Conservation (phyloP, 2,888 invertebrate species). For the Strigamia maritima region DNA sequence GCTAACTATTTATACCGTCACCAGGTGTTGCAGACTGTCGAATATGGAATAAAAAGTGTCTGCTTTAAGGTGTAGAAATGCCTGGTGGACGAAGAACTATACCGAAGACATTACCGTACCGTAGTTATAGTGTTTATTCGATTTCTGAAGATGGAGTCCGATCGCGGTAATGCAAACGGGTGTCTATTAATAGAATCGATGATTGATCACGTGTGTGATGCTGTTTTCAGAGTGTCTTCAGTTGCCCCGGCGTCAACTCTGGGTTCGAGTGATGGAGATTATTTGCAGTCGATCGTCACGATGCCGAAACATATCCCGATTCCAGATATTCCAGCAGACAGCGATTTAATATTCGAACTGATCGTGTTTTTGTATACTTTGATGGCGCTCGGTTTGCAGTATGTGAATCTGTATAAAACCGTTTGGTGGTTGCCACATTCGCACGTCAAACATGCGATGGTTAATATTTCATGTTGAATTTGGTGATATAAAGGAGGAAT, state of each 20-base stretch:
- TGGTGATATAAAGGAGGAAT: too few species aligned
- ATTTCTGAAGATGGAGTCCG: constrained; percentile 17
- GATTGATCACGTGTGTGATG: too few species aligned
- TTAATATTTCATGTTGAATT: too few species aligned
- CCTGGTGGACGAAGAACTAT: constrained; percentile 16
- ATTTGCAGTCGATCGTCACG: neutral
- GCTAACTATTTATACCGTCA: neutral
- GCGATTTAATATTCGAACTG: constrained; percentile 78
- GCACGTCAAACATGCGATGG: constrained; percentile 81
- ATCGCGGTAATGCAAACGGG: too few species aligned
- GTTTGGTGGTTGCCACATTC: constrained; percentile 97
- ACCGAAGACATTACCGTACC: constrained; percentile 1
- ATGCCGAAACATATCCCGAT: constrained; percentile 51
- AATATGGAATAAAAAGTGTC: neutral
- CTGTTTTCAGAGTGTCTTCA: neutral
- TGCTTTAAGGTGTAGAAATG: neutral
- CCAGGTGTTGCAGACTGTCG: neutral
- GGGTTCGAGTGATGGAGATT: neutral
- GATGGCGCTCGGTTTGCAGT: constrained; percentile 77
- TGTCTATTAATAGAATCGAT: too few species aligned
- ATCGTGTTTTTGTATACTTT: constrained; percentile 77
- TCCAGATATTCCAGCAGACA: constrained; percentile 65
- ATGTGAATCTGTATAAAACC: constrained; percentile 89
- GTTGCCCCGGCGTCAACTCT: neutral
- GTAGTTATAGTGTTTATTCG: constrained; percentile 1